Percentiles rank a stretch among this genome's conserved stretches.
These are phyloP conservation scores for Aromia moschata DNA, from an alignment of 2,888 invertebrate genomes.

Conservation along the genomic window DNA sequence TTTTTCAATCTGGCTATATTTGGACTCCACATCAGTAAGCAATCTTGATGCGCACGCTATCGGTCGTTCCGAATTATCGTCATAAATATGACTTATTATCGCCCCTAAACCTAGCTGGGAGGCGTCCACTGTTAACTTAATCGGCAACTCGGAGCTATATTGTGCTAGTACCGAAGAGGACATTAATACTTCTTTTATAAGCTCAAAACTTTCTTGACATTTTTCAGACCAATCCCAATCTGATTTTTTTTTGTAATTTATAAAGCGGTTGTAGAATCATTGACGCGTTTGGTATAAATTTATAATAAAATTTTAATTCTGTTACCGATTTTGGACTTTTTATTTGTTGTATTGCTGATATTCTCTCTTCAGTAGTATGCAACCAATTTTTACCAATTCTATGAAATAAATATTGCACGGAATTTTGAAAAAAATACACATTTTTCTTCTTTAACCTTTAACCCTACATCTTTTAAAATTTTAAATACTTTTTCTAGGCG, in stretches of 20 bases:
- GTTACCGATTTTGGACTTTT: conserved; percentile 15
- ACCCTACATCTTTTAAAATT: conserved; percentile 29
- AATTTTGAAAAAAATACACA: conserved; percentile 41
- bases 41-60: conserved; percentile 31
- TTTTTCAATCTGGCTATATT: conserved; percentile 28
- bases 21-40: conserved; percentile 26
- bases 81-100: conserved; percentile 25
- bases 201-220: neutral
- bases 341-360: conserved; percentile 33
- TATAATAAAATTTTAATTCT: conserved; percentile 32
- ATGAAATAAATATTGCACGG: conserved; percentile 40
- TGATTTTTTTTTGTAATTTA: conserved; percentile 26
- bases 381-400: conserved; percentile 43
- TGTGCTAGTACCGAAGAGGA: conserved; percentile 9
- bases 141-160: conserved; percentile 32
- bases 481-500: conserved; percentile 2
- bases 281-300: conserved; percentile 27
- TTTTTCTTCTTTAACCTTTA: conserved; percentile 41
- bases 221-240: conserved; percentile 5
- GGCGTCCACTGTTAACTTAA: conserved; percentile 38
- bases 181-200: conserved; percentile 7
- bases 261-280: conserved; percentile 20
- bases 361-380: conserved; percentile 33
- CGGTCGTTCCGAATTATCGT: conserved; percentile 21
- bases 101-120: conserved; percentile 27